Base-by-base conservation (phyloP, 2,113 vertebrate species). In the Pollimyrus isidori region DNA sequence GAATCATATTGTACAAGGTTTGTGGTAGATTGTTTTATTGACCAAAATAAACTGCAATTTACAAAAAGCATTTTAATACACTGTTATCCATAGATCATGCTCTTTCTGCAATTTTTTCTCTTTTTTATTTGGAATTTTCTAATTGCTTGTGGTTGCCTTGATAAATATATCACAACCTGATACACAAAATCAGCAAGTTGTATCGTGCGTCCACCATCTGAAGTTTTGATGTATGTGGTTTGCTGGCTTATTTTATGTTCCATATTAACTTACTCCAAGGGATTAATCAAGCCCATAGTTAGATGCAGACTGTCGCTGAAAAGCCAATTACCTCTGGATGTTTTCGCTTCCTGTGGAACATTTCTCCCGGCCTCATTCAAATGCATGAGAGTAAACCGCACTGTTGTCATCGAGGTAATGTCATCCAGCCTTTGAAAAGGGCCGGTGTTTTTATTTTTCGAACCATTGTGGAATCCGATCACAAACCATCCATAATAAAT, bases 191-290 rank as follows among this genome's bases (percentile, higher is more conserved):
- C 73, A 39, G 73, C 35, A 6, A 80, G 73, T 80, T 80, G 35
- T 80, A 80, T 42, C 35, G 2, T 80, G 73, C 13, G 73, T 39
- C 73, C 13, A 0, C 30, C 73, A 80, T 80, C 35, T 80, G 73
- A 80, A 80, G 73, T 80, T 42, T 42, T 80, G 73, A 80, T 80
- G 73, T 80, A 80, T 80, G 73, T 80, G 73, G 73, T 80, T 69
- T 76, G 13, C 69, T 48, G 80, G 21, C 39, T 84, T 84, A 42
- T 84, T 48, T 84, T 84, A 84, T 46, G 82, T 45, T 84, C 82
- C 82, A 84, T 84, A 84, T 84, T 84, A 48, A 46, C 82, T 84
- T 84, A 23, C 39, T 84, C 82, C 82, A 84, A 80, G 73, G 73
- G 73, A 80, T 80, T 80, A 80, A 80, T 80, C 73, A 80, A 42